phyloP scores from a whole-genome alignment of 1,140 invertebrate species.

The Cyclargus thomasi region DNA sequence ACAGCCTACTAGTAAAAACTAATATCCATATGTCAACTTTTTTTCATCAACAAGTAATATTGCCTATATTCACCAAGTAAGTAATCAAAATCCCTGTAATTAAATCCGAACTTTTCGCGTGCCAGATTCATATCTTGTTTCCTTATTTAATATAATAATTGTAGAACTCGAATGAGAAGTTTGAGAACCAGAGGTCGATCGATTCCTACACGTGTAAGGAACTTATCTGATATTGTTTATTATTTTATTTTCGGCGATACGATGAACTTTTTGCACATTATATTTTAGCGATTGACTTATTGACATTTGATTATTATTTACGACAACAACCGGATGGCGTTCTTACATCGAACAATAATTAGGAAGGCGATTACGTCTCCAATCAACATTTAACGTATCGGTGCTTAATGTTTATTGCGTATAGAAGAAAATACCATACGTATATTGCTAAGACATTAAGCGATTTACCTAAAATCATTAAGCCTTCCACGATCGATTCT shows the following conservation, averaged over 20 bases:
- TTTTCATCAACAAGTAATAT: no score
- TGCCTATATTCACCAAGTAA: no score
- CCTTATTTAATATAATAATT: background rate
- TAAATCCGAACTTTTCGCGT: background rate
- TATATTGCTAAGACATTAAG: background rate
- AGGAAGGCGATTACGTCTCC: background rate
- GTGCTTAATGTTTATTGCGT: background rate
- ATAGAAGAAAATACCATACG: background rate
- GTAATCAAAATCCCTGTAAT: background rate
- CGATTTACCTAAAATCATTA: constrained; percentile 1
- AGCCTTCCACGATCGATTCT: background rate
- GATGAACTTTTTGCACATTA: background rate
- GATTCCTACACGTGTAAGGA: constrained; percentile 33
- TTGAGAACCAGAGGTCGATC: constrained; percentile 28
- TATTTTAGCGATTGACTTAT: background rate
- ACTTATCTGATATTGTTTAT: constrained; percentile 20
- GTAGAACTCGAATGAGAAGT: constrained; percentile 15
- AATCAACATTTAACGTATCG: no score
- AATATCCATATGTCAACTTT: no score
- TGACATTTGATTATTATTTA: background rate
- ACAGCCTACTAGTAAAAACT: no score
- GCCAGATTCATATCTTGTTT: background rate
- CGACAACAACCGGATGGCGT: no score
- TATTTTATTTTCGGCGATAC: background rate
- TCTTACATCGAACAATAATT: background rate